phyloP scores from a whole-genome alignment of 1,140 invertebrate genomes.

The Triops cancriformis region DNA sequence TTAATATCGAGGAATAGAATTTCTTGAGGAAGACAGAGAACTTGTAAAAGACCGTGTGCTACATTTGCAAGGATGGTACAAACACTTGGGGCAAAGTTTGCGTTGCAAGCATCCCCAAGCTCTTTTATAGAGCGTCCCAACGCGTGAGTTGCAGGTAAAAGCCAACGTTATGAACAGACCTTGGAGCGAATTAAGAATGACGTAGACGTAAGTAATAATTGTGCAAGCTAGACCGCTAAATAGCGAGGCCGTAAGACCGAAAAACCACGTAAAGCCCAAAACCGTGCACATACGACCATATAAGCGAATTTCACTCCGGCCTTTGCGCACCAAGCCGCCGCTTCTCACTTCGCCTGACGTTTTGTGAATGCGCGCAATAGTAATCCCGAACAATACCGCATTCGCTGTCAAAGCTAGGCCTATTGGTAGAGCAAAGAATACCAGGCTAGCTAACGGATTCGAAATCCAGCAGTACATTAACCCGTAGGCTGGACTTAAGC shows the following conservation, averaged over 20 bases:
- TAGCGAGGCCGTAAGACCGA: conserved; percentile 34
- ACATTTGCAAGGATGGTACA: background rate
- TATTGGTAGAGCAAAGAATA: conserved; percentile 38
- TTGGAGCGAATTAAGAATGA: conserved; percentile 39
- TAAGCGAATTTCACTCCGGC: conserved; percentile 37
- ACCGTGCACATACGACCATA: conserved; percentile 40
- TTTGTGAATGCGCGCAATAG: conserved; percentile 36
- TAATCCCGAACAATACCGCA: conserved; percentile 36
- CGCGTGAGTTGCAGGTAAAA: conserved; percentile 36
- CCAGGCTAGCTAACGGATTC: conserved; percentile 32
- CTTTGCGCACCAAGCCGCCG: conserved; percentile 27
- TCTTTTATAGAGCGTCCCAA: conserved; percentile 24
- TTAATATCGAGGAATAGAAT: background rate
- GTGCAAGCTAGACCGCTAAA: conserved; percentile 22
- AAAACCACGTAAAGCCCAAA: conserved; percentile 37
- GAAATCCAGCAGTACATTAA: conserved; percentile 37
- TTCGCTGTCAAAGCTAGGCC: conserved; percentile 35
- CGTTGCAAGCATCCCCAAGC: background rate
- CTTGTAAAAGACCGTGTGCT: background rate
- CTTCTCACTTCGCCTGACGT: conserved; percentile 19
- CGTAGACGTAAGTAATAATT: conserved; percentile 37
- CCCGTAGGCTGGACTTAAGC: conserved; percentile 24
- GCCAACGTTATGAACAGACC: conserved; percentile 41
- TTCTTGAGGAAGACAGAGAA: background rate
- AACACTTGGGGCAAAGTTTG: background rate